Conservation (phyloP, 2,888 invertebrate species). For the Embidobia sp. region DNA sequence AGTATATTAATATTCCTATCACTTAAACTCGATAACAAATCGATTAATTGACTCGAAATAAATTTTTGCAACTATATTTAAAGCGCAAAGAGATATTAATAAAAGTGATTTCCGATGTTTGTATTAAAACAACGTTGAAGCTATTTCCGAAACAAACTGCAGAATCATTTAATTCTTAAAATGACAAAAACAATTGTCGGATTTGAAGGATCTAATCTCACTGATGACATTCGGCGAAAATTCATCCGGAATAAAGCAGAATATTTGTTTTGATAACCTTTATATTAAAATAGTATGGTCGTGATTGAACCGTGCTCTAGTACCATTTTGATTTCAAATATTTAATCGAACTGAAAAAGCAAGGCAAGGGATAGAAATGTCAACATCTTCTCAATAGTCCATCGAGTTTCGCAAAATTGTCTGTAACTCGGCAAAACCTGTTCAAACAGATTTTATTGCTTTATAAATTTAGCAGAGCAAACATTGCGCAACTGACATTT, state of each 20-base stretch:
- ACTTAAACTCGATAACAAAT: conserved; percentile 28
- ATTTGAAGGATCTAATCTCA: too few relatives aligned
- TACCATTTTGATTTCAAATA: neutral
- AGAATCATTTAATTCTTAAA: too few relatives aligned
- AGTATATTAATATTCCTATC: conserved; percentile 19
- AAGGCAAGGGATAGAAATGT: neutral
- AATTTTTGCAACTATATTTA: conserved; percentile 6
- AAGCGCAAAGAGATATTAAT: conserved; percentile 6
- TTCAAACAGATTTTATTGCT: conserved; percentile 5
- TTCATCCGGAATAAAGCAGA: too few relatives aligned
- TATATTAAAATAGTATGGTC: neutral
- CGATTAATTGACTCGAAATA: conserved; percentile 23
- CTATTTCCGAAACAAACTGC: too few relatives aligned
- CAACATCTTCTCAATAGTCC: conserved; percentile 3
- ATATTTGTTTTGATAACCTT: neutral
- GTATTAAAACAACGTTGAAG: too few relatives aligned
- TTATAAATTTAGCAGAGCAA: conserved; percentile 2
- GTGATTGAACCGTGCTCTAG: neutral
- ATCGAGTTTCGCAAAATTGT: conserved; percentile 3
- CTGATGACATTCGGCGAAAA: too few relatives aligned
- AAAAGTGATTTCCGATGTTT: too few relatives aligned
- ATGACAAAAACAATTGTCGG: too few relatives aligned
- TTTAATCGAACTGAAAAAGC: neutral
- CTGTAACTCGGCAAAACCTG: neutral
- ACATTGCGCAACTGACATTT: neutral